Evolutionary conservation across 2,888 invertebrate species (phyloP), one percentile per base, ranked within the genome.

Genomic region (Thysanoteuthis rhombus): DNA sequence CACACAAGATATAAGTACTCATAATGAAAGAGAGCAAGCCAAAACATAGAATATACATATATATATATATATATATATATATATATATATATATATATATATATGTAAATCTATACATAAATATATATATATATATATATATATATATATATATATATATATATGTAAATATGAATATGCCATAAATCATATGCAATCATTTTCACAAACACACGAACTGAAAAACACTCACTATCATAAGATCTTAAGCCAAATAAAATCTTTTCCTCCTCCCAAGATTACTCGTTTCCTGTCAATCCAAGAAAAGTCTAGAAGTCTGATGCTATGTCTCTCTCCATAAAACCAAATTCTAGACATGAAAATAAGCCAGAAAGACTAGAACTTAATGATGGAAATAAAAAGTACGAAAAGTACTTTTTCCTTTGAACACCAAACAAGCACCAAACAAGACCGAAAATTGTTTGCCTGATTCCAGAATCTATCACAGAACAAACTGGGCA

Each of bases 321-420:
- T 36, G n/a, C n/a, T 36, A 16, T n/a, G n/a, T 75, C n/a, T 75
- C n/a, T 75, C n/a, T 75, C 36, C 25, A n/a, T 36, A 75, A 36
- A 75, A 75, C 75, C 75, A 75, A 36, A 75, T 16, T 75, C 32
- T n/a, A n/a, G n/a, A 75, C 36, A 19, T 58, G 58, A n/a, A 58
- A 58, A 58, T 75, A 75, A 75, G 75, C 75, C n/a, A n/a, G n/a
- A n/a, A 75, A 75, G 75, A 75, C n/a, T n/a, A n/a, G 75, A 75
- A 75, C n/a, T 75, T 75, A 75, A 75, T 75, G 75, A 75, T 16
- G n/a, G n/a, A 75, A 36, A n/a, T 16, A 75, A 75, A 75, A 75
- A 75, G 2, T 19, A n/a, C 12, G n/a, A 32, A 75, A 75, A 32
- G n/a, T 12, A 47, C n/a, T 8, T 58, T n/a, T 36, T n/a, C n/a